Evolutionary conservation across 2,888 invertebrate genomes (phyloP).

Genomic region (Zeuzera pyrina): DNA sequence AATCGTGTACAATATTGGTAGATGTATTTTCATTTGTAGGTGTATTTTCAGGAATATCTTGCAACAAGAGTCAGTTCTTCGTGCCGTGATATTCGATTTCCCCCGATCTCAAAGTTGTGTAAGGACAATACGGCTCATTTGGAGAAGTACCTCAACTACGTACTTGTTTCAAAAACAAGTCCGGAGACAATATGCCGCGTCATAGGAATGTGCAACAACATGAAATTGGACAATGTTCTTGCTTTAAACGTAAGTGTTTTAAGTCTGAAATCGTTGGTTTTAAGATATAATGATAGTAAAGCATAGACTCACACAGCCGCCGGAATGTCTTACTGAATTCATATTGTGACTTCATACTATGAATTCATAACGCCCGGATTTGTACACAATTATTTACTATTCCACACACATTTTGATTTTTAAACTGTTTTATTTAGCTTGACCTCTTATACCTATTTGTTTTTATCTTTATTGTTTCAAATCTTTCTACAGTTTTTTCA

Average conservation of each 20-base stretch:
- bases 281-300: too few relatives aligned
- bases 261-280: too few relatives aligned
- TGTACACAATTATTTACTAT: too few relatives aligned
- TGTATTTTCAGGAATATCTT: constrained; percentile 76
- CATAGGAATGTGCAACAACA: constrained; percentile 88
- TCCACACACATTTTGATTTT: too few relatives aligned
- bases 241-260: constrained; percentile 44
- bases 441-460: too few relatives aligned
- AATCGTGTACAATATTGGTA: not conserved
- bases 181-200: constrained; percentile 88
- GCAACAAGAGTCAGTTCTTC: constrained; percentile 85
- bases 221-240: constrained; percentile 76
- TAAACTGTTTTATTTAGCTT: too few relatives aligned
- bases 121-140: constrained; percentile 69
- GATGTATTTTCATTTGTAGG: not conserved
- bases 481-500: too few relatives aligned
- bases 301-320: too few relatives aligned
- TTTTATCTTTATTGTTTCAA: too few relatives aligned
- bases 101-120: constrained; percentile 79
- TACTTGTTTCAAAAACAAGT: constrained; percentile 87
- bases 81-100: constrained; percentile 81
- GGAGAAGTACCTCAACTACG: constrained; percentile 84
- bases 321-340: too few relatives aligned
- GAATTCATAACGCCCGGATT: too few relatives aligned
- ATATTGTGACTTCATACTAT: too few relatives aligned